Evolutionary conservation across 2,888 invertebrate species (phyloP), one percentile per base, ranked within the genome.

Genomic region (Nematopogon swammerdamellus): DNA sequence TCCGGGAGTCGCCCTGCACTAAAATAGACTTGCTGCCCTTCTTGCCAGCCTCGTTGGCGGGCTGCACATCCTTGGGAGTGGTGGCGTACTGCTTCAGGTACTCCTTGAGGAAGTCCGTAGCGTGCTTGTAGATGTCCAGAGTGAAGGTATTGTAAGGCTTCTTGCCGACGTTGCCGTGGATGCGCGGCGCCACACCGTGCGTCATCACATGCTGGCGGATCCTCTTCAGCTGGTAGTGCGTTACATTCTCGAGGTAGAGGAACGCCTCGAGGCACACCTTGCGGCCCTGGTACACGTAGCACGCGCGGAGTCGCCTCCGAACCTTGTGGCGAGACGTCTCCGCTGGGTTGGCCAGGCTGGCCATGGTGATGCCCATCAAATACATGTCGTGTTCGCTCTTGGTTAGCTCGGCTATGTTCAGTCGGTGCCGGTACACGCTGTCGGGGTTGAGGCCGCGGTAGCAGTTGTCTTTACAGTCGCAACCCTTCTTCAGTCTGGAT

Each of bases 331-430:
- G 72, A 1, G 86, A 85, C 1, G 87, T 87, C 52, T 86, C 86
- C 50, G 87, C 86, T 17, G 87, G 87, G 66, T 90, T 89, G 1
- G 88, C 86, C 55, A 90, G 72, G 58, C 89, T 89, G 1, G 89
- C 89, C 89, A 89, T 89, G 2, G 89, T 89, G 25, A 91, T 87
- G n/a, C 90, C 90, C 90, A 90, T 90, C 59, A 90, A 71, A 63
- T 91, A 91, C 90, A 91, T 90, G 65, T 90, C 90, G 66, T 90
- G 90, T 66, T 91, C 90, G 50, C 87, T 88, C 69, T 90, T 89
- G 1, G 90, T 90, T 52, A 90, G 64, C 65, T 91, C 90, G 1
- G 90, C 90, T 53, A 90, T 89, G 60, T 91, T 90, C 36, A 90
- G 70, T 56, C 90, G 76, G 64, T 91, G 90, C 47, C 85, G 84